phyloP scores from a whole-genome alignment of 1,140 invertebrate genomes.

The Tigriopus japonicus region DNA sequence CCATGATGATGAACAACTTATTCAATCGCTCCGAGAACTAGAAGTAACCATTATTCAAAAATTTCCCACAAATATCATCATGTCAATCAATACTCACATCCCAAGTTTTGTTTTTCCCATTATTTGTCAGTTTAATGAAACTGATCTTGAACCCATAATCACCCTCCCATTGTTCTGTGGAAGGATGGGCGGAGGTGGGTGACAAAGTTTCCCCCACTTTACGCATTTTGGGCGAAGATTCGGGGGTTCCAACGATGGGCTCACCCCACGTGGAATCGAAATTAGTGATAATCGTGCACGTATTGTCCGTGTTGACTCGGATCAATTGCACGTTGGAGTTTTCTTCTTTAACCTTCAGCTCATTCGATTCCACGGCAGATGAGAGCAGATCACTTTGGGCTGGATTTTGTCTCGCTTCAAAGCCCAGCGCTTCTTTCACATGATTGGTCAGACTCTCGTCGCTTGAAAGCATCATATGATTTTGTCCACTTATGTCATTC shows the following conservation, averaged over 20 bases:
- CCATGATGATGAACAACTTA: slow-evolving; percentile 1
- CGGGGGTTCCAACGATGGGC: too few species aligned
- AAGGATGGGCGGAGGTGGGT: too few species aligned
- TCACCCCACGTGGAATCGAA: neutral
- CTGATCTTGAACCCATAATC: neutral
- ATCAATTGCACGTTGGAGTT: neutral
- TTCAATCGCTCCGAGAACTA: slow-evolving; percentile 2
- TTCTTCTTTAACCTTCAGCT: neutral
- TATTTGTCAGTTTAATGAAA: neutral
- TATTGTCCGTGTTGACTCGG: neutral
- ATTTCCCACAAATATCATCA: neutral
- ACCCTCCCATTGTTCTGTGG: neutral
- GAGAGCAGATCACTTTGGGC: neutral
- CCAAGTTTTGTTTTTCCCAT: neutral
- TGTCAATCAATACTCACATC: neutral
- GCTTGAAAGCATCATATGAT: neutral
- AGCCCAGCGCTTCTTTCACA: neutral
- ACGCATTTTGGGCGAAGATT: too few species aligned
- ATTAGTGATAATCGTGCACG: neutral
- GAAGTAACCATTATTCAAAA: neutral
- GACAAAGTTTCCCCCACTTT: too few species aligned
- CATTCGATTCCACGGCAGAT: too few species aligned
- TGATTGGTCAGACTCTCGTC: neutral
- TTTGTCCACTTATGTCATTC: neutral
- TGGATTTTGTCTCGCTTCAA: neutral